A percentile compares a stretch with the other conserved stretches of the same genome.
phyloP scores from a whole-genome alignment of 2,113 vertebrate species.

The Alethe diademata region DNA sequence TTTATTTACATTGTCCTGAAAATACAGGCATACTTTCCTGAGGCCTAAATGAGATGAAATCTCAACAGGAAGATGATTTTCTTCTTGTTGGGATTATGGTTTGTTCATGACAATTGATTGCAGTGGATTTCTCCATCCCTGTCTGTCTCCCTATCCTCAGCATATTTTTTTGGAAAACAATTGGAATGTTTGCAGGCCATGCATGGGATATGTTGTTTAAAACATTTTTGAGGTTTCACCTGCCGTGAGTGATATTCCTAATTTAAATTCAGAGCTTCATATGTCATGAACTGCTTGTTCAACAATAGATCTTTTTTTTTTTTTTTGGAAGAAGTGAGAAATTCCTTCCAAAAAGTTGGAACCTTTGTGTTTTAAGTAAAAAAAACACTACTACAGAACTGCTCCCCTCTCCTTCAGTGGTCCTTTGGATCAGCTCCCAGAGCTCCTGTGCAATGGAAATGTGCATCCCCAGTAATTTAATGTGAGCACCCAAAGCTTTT shows the following conservation, averaged over 20 bases:
- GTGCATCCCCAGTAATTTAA: slow-evolving; percentile 8
- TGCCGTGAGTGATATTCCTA: background rate
- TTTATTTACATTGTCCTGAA: background rate
- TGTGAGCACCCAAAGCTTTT: slow-evolving; percentile 36
- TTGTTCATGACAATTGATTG: background rate
- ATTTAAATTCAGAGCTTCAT: background rate
- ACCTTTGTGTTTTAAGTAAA: background rate
- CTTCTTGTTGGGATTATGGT: background rate
- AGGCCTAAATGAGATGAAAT: background rate
- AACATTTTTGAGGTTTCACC: background rate
- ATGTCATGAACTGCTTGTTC: background rate
- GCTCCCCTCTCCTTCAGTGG: background rate
- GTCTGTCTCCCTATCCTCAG: background rate
- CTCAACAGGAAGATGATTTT: background rate
- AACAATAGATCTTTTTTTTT: background rate
- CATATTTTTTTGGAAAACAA: background rate
- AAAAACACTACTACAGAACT: background rate
- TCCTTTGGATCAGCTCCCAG: background rate
- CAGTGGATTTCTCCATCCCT: background rate
- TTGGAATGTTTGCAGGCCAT: background rate
- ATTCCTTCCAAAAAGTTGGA: background rate
- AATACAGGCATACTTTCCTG: background rate
- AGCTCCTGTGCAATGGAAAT: slow-evolving; percentile 2
- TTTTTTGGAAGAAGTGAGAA: background rate
- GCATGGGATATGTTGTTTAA: background rate